phyloP scores from a whole-genome alignment of 2,113 vertebrate genomes.

The Gopherus evgoodei region DNA sequence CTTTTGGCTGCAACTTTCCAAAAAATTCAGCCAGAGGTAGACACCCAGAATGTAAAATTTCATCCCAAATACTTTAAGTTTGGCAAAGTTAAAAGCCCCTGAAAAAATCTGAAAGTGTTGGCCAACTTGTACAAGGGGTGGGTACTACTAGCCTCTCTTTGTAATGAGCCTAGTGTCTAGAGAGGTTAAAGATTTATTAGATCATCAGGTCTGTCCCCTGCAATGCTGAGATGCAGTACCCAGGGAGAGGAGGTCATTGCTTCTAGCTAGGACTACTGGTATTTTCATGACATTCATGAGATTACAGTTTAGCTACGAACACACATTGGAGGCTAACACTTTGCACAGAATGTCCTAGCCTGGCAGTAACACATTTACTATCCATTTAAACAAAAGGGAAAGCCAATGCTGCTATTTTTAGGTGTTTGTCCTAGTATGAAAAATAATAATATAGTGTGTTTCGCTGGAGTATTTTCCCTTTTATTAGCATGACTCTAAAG shows the following conservation, averaged over 20 bases:
- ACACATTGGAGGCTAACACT: constrained; percentile 22
- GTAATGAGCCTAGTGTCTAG: neutral
- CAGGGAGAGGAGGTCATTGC: neutral
- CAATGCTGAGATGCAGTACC: neutral
- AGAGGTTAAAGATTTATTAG: neutral
- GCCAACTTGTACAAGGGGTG: neutral
- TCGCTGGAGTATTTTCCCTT: constrained; percentile 57
- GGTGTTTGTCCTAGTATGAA: constrained; percentile 45
- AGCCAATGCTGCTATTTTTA: constrained; percentile 45
- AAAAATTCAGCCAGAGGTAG: neutral
- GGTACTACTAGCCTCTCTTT: neutral
- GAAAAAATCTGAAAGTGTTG: neutral
- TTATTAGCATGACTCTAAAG: constrained; percentile 62
- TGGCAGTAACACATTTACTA: constrained; percentile 52
- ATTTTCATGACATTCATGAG: neutral
- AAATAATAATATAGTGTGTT: constrained; percentile 51
- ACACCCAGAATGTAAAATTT: neutral
- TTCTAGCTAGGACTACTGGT: neutral
- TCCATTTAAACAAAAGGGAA: constrained; percentile 42
- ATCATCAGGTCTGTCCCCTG: neutral
- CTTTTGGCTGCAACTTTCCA: neutral
- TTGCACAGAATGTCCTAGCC: constrained; percentile 30
- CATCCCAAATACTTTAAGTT: neutral
- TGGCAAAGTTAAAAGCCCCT: neutral
- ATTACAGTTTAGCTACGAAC: constrained; percentile 31